Evolutionary conservation across 2,113 vertebrate genomes (phyloP).

Genomic region (Elanoides forficatus): DNA sequence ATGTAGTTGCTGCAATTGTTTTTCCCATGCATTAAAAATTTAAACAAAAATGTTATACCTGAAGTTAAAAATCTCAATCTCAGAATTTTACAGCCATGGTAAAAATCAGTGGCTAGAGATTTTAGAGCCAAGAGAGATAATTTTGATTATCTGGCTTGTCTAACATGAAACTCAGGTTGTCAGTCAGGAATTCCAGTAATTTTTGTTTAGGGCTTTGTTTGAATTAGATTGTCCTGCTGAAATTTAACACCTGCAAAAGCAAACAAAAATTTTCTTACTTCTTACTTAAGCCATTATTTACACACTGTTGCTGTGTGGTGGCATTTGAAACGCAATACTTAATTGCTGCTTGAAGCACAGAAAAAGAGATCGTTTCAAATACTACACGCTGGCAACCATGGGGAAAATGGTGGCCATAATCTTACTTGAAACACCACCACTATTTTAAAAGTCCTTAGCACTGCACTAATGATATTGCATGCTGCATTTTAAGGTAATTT

Average conservation of each 20-base stretch:
- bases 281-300: slow-evolving; percentile 53
- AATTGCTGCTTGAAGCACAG: slow-evolving; percentile 14
- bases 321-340: slow-evolving; percentile 56
- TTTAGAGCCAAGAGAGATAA: slow-evolving; percentile 15
- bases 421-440: not conserved
- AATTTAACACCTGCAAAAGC: slow-evolving; percentile 57
- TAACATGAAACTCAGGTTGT: slow-evolving; percentile 39
- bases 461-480: not conserved
- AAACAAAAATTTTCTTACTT: slow-evolving; percentile 36
- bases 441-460: not conserved
- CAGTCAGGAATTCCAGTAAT: slow-evolving; percentile 25
- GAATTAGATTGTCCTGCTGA: slow-evolving; percentile 50
- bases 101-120: not conserved
- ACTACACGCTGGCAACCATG: not conserved
- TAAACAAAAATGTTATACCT: not conserved
- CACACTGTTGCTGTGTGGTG: not conserved
- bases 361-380: not conserved
- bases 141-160: slow-evolving; percentile 22
- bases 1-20: not conserved
- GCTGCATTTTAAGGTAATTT: not conserved
- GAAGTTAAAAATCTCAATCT: not conserved
- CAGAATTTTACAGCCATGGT: not conserved
- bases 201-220: slow-evolving; percentile 57
- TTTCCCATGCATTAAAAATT: not conserved
- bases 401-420: not conserved